Base-by-base conservation (phyloP, 2,888 invertebrate genomes). In the Heliconius ismenius region DNA sequence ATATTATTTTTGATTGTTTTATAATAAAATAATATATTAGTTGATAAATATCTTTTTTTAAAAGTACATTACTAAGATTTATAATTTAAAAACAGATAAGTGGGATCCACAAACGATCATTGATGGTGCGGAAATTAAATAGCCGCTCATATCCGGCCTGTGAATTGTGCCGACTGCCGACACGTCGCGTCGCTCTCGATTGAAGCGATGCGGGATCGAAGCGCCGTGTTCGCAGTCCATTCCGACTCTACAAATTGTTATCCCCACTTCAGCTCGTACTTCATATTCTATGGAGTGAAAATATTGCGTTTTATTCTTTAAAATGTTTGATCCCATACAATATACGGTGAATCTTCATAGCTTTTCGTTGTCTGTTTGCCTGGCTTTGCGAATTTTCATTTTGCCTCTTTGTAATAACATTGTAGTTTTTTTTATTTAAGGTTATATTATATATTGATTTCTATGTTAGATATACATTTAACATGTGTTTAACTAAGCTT, bases 61-160 rank as follows among this genome's bases (percentile, higher is more conserved):
- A 43, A 28, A 69, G 13, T 36, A 36, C 9, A 15, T 15, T 32
- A 32, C 15, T 69, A 64, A 76, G 75, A 76, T 80, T 74, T 73
- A 67, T 69, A 77, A 75, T 74, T 79, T 77, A 82, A 83, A 83
- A 84, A 83, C 82, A 74, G 74, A 84, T 84, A 87, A 86, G 86
- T 87, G 86, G 85, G 85, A 67, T 84, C 83, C 83, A 86, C 80
- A 88, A 89, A 87, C 87, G 88, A 90, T 91, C 89, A 91, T 88
- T 90, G 90, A 89, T 90, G 88, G 89, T 86, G 82, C 92, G 93
- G 93, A 93, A 93, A 93, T 93, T 92, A 92, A 92, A 93, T 92
- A 91, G 90, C 91, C 90, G 89, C 89, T 89, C 88, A 91, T 91
- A 91, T 92, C 93, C 92, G 92, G 84, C 80, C 80, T 80, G 82